Conservation (phyloP, 2,888 invertebrate genomes). For the Microchrysa polita region DNA sequence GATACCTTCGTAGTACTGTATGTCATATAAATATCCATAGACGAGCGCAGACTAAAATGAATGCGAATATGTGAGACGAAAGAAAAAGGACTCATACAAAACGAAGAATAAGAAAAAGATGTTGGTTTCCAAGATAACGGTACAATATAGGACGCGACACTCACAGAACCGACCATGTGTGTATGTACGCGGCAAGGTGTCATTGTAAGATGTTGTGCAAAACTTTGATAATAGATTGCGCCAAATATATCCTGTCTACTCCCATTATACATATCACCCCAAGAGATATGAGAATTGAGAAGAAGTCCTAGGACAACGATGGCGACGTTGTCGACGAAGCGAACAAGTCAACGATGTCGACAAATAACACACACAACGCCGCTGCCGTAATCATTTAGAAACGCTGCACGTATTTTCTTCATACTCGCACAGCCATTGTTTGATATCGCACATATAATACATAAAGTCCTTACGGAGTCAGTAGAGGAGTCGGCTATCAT, state of each 20-base stretch:
- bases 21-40: neutral
- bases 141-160: too few species aligned
- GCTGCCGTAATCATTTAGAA: slow-evolving; percentile 33
- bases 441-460: too few species aligned
- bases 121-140: slow-evolving; percentile 26
- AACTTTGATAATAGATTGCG: slow-evolving; percentile 48
- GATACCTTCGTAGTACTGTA: too few species aligned
- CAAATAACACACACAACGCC: neutral
- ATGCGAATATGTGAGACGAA: too few species aligned
- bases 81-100: too few species aligned
- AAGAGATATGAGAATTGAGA: neutral
- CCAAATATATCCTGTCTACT: slow-evolving; percentile 43
- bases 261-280: neutral
- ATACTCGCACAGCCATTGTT: slow-evolving; percentile 1
- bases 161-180: neutral
- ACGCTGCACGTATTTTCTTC: slow-evolving; percentile 21
- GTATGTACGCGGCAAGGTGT: slow-evolving; percentile 41
- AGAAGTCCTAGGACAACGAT: neutral
- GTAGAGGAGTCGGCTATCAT: too few species aligned
- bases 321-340: neutral
- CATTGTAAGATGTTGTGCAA: slow-evolving; percentile 47
- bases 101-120: neutral
- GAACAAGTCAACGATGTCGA: too few species aligned
- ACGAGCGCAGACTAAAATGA: too few species aligned
- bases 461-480: neutral